These are phyloP conservation scores for Cryptus armator DNA, from an alignment of 2,888 invertebrate genomes.

Conservation along the genomic window DNA sequence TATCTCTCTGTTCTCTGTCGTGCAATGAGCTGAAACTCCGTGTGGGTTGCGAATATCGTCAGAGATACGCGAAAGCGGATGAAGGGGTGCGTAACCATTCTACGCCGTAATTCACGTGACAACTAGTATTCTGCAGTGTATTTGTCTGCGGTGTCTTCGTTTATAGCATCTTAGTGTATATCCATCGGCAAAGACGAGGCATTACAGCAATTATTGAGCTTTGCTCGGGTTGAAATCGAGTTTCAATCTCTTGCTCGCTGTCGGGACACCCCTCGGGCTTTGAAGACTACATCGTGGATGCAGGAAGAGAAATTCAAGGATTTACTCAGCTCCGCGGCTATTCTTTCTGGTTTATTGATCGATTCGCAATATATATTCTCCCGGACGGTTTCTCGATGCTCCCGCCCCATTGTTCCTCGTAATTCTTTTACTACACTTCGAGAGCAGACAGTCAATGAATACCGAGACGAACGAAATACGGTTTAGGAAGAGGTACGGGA, in stretches of 20 bases:
- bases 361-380: neutral
- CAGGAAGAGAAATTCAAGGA: conserved; percentile 16
- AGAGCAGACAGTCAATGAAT: neutral
- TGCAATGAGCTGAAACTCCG: conserved; percentile 17
- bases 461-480: neutral
- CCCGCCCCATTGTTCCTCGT: no score
- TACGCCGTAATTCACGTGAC: neutral
- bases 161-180: neutral
- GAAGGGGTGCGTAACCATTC: conserved; percentile 16
- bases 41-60: neutral
- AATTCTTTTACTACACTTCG: neutral
- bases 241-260: neutral
- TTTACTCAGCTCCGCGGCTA: conserved; percentile 16
- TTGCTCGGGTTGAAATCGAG: conserved; percentile 26
- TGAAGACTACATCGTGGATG: conserved; percentile 17
- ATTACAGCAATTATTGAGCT: conserved; percentile 3
- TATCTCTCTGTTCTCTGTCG: neutral
- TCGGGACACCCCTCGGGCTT: neutral
- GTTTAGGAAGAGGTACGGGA: neutral
- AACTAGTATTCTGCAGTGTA: neutral
- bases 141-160: neutral
- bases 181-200: neutral
- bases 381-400: neutral
- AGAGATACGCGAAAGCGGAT: neutral
- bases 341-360: neutral